phyloP scores from a whole-genome alignment of 2,888 invertebrate species.

The Drosophila paramelanica region DNA sequence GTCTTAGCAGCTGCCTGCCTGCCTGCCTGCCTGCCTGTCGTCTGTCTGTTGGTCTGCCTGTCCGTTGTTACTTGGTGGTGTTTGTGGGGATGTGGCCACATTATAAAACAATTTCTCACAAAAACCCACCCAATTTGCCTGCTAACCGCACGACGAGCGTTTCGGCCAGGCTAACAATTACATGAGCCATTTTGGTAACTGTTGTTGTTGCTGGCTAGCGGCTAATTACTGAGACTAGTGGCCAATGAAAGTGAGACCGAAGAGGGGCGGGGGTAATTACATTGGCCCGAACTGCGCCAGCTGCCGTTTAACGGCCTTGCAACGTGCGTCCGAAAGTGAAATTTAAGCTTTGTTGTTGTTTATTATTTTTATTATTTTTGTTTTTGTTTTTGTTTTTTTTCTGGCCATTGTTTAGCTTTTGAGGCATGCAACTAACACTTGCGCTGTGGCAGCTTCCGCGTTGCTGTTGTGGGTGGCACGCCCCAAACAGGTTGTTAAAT shows the following conservation, averaged over 20 bases:
- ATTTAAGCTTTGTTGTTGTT: conserved; percentile 33
- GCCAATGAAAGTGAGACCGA: conserved; percentile 68
- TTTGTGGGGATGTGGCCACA: conserved; percentile 58
- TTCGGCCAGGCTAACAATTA: conserved; percentile 57
- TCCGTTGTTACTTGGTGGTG: conserved; percentile 9
- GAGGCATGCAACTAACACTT: conserved; percentile 29
- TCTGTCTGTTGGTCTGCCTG: no score
- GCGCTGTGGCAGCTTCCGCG: conserved; percentile 48
- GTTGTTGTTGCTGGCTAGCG: conserved; percentile 45
- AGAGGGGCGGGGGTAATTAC: conserved; percentile 57
- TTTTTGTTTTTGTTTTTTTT: background rate
- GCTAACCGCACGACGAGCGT: conserved; percentile 47
- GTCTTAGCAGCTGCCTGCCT: conserved; percentile 33
- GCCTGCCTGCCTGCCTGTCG: background rate
- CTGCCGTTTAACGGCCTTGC: conserved; percentile 49
- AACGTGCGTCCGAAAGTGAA: conserved; percentile 51
- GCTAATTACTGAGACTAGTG: conserved; percentile 65
- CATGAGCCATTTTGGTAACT: conserved; percentile 61
- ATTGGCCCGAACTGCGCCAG: conserved; percentile 41
- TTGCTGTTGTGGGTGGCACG: conserved; percentile 67
- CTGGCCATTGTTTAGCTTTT: conserved; percentile 38
- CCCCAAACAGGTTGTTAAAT: conserved; percentile 33
- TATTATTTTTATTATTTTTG: no score
- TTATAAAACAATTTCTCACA: conserved; percentile 75
- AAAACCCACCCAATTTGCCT: conserved; percentile 72